Conservation (phyloP, 2,797 vertebrate species). For the Cyprinodon diabolis region DNA sequence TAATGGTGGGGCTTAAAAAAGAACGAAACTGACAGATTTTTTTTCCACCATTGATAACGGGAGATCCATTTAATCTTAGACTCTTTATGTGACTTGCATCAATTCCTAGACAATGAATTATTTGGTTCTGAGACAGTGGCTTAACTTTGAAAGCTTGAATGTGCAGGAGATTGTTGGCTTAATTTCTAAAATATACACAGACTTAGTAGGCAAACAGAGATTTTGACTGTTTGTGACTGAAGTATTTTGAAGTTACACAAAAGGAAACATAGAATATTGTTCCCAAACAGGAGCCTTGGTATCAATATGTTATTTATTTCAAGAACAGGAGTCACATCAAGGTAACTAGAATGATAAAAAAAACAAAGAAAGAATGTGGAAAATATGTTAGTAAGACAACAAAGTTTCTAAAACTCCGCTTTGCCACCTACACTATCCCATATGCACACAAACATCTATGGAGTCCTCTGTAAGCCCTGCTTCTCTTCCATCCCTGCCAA, state of each 20-base stretch:
- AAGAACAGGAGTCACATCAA: conserved; percentile 55
- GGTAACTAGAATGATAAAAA: conserved; percentile 39
- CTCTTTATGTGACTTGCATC: neutral
- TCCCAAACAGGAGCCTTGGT: conserved; percentile 59
- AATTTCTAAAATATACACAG: neutral
- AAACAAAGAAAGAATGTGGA: conserved; percentile 6
- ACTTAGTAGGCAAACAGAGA: neutral
- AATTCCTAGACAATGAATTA: no score
- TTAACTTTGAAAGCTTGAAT: neutral
- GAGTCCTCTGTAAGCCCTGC: conserved; percentile 66
- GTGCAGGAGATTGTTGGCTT: neutral
- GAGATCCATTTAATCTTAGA: neutral
- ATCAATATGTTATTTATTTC: conserved; percentile 68
- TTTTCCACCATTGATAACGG: neutral
- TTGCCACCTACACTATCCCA: conserved; percentile 8
- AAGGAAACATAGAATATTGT: conserved; percentile 55
- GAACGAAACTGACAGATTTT: neutral
- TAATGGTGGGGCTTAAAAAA: neutral
- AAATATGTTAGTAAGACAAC: conserved; percentile 22
- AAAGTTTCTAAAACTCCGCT: conserved; percentile 24
- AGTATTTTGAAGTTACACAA: conserved; percentile 43
- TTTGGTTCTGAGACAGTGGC: neutral
- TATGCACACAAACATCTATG: conserved; percentile 49
- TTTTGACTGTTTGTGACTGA: conserved; percentile 50
- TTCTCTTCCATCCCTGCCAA: conserved; percentile 68